phyloP scores from a whole-genome alignment of 2,113 vertebrate species.

The Zootoca vivipara region DNA sequence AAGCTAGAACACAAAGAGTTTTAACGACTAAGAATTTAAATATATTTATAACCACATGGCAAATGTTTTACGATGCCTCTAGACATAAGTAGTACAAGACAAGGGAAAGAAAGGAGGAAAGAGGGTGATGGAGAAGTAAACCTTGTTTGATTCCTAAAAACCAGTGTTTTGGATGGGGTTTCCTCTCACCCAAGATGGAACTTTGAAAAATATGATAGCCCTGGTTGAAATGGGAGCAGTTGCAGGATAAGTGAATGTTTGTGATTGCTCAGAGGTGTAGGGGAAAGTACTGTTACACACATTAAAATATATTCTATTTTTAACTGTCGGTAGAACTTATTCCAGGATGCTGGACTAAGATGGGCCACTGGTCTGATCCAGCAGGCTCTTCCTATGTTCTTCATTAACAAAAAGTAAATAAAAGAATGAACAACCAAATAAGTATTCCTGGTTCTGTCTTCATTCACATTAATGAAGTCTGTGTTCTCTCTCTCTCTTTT shows the following conservation, averaged over 20 bases:
- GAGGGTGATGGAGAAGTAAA: background rate
- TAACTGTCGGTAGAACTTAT: background rate
- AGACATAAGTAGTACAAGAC: background rate
- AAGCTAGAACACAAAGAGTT: too few relatives aligned
- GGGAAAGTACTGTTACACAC: background rate
- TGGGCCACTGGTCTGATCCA: too few relatives aligned
- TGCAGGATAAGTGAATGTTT: background rate
- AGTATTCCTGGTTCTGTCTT: background rate
- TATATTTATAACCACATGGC: too few relatives aligned
- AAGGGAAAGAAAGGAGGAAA: background rate
- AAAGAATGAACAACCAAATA: background rate
- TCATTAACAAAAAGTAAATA: too few relatives aligned
- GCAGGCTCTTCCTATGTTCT: too few relatives aligned
- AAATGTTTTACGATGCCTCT: background rate
- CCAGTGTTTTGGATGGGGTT: background rate
- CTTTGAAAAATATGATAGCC: background rate
- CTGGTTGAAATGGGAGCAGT: background rate
- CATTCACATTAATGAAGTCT: background rate
- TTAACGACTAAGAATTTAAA: too few relatives aligned
- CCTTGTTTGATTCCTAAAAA: background rate
- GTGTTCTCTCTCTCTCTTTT: background rate
- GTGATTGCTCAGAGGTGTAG: background rate
- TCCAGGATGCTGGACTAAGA: too few relatives aligned
- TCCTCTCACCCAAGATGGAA: too few relatives aligned
- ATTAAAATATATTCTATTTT: constrained; percentile 4